Conservation (phyloP, 2,888 invertebrate genomes). For the Trichogramma evanescens region DNA sequence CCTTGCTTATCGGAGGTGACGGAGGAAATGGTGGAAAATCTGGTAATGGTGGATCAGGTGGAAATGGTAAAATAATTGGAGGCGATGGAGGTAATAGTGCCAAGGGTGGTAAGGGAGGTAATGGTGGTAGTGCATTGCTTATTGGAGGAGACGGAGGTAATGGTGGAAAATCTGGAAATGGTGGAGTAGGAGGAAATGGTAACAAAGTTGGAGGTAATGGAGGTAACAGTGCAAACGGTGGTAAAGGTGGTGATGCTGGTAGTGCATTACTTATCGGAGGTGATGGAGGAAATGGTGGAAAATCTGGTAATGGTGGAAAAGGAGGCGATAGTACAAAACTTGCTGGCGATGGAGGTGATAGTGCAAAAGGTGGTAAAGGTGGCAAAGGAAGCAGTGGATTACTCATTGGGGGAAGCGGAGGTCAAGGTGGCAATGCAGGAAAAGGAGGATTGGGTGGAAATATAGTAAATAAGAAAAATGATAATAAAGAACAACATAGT, state of each 20-base stretch:
- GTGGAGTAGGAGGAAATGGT: background rate
- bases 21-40: background rate
- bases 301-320: background rate
- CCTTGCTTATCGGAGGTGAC: background rate
- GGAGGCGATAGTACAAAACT: background rate
- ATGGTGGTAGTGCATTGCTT: background rate
- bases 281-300: background rate
- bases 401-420: background rate
- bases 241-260: background rate
- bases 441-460: background rate
- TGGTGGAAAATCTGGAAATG: background rate
- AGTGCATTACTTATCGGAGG: background rate
- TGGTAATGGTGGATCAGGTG: background rate
- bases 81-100: background rate
- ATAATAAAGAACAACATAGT: background rate
- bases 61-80: background rate
- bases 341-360: background rate
- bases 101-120: background rate
- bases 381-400: background rate
- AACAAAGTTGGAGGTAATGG: background rate
- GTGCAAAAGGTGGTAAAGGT: background rate
- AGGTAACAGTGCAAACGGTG: background rate
- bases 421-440: no score
- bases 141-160: no score
- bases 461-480: no score